Conservation (phyloP, 2,888 invertebrate genomes). For the Acleris cristana region DNA sequence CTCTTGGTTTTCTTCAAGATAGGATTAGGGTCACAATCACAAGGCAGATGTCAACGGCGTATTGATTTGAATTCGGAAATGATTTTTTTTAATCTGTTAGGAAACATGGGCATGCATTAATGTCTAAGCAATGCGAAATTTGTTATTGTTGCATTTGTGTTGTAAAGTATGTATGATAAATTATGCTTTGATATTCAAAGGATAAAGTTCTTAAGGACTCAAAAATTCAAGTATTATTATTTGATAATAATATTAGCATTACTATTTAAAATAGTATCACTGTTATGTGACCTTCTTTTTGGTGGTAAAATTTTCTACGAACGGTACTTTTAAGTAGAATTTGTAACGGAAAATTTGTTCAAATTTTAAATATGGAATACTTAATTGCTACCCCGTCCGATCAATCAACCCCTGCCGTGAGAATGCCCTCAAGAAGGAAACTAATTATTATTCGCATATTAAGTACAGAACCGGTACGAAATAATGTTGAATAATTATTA, state of each 20-base stretch:
- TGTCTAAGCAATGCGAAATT: constrained; percentile 46
- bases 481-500: constrained; percentile 68
- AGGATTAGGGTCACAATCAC: constrained; percentile 77
- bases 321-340: constrained; percentile 16
- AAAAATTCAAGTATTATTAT: neutral
- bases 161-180: constrained; percentile 37
- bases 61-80: constrained; percentile 73
- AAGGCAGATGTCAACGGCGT: constrained; percentile 71
- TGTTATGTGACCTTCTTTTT: neutral
- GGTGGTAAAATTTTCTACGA: neutral
- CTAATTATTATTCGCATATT: constrained; percentile 82
- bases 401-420: constrained; percentile 77
- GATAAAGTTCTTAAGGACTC: constrained; percentile 9
- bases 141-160: constrained; percentile 46
- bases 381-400: constrained; percentile 46
- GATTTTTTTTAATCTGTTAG: constrained; percentile 63
- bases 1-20: constrained; percentile 50
- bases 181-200: constrained; percentile 33
- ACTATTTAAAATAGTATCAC: constrained; percentile 9
- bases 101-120: constrained; percentile 57
- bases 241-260: neutral
- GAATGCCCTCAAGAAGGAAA: constrained; percentile 70
- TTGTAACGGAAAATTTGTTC: constrained; percentile 24
- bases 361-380: constrained; percentile 32
- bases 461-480: constrained; percentile 60